phyloP scores from a whole-genome alignment of 2,113 vertebrate genomes.

The Cairina moschata region DNA sequence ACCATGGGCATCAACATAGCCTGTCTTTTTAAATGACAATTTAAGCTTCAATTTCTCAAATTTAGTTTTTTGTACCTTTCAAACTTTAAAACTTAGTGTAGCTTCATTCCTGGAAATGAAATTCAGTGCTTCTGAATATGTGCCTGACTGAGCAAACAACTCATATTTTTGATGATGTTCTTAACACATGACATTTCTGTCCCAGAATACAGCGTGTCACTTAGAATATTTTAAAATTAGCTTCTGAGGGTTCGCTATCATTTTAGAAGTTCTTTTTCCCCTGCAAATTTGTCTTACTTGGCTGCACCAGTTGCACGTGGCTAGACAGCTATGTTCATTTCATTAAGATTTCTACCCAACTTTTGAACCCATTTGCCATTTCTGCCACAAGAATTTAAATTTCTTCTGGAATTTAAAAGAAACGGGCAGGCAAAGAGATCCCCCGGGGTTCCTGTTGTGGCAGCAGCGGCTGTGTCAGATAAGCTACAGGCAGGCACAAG shows the following conservation, averaged over 20 bases:
- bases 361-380: background rate
- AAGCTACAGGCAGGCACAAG: background rate
- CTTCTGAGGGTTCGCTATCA: background rate
- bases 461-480: fast-evolving
- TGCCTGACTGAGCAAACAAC: background rate
- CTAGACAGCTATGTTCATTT: background rate
- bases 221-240: background rate
- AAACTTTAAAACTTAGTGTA: background rate
- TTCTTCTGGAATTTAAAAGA: background rate
- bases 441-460: background rate
- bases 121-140: background rate
- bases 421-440: background rate
- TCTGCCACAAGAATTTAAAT: background rate
- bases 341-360: background rate
- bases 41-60: background rate
- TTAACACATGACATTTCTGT: background rate
- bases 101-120: background rate
- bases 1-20: background rate
- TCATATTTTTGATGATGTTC: background rate
- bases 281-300: background rate
- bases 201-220: background rate
- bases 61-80: background rate
- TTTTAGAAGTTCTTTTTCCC: background rate
- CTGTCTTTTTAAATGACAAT: background rate
- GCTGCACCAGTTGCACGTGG: background rate